A percentile compares a stretch with the other conserved stretches of the same genome.
These are phyloP conservation scores for Uromys caudimaculatus DNA, from an alignment of 2,797 vertebrate genomes.

Conservation along the genomic window DNA sequence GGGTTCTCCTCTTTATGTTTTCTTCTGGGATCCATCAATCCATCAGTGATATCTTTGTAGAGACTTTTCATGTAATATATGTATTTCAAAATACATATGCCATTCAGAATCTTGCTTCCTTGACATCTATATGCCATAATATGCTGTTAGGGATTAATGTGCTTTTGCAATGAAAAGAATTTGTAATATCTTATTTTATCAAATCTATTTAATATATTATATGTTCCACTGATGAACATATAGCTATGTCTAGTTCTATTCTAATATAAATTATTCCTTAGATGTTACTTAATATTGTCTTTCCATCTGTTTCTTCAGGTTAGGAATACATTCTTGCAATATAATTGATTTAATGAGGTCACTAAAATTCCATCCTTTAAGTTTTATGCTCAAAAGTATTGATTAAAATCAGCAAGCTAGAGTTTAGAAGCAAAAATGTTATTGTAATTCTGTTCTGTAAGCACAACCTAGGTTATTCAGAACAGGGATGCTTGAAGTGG, in stretches of 20 bases:
- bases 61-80: not conserved
- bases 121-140: not conserved
- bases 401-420: slow-evolving; percentile 15
- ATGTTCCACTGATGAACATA: not conserved
- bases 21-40: not conserved
- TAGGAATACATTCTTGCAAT: not conserved
- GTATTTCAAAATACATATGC: not conserved
- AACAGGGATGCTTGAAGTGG: not conserved
- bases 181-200: not conserved
- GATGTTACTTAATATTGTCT: not conserved
- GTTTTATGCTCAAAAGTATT: slow-evolving; percentile 19
- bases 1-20: not conserved
- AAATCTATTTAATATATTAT: not conserved
- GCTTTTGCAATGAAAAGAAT: not conserved
- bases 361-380: slow-evolving; percentile 32
- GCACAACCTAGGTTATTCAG: not conserved
- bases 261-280: slow-evolving; percentile 8
- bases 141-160: not conserved
- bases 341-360: slow-evolving; percentile 4
- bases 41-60: not conserved
- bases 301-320: not conserved
- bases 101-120: not conserved
- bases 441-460: not conserved
- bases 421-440: not conserved
- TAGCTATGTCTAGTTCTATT: not conserved